phyloP scores from a whole-genome alignment of 2,113 vertebrate genomes.

The Smithornis capensis region DNA sequence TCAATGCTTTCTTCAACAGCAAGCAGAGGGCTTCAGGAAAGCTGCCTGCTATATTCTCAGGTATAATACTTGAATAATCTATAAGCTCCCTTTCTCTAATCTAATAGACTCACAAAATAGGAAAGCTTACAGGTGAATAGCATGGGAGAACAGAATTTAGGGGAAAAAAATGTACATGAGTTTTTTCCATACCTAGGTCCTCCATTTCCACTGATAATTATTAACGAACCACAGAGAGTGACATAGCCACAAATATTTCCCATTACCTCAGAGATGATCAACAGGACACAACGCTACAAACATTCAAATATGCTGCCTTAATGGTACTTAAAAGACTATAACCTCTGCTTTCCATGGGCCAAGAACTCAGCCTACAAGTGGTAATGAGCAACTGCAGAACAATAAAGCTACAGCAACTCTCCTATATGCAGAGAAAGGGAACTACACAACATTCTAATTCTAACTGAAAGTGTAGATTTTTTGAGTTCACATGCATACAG shows the following conservation, averaged over 20 bases:
- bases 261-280: background rate
- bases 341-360: background rate
- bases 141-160: background rate
- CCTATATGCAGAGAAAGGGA: background rate
- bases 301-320: background rate
- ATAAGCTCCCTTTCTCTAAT: background rate
- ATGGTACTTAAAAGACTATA: background rate
- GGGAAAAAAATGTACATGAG: rapidly evolving
- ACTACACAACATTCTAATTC: background rate
- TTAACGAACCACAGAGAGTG: background rate
- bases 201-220: background rate
- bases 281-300: background rate
- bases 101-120: background rate
- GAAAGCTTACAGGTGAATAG: background rate
- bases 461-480: background rate
- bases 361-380: background rate
- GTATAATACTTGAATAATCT: background rate
- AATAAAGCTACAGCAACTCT: background rate
- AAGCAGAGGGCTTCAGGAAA: background rate
- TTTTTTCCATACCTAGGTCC: background rate
- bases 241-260: background rate
- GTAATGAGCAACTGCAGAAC: background rate
- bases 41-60: background rate
- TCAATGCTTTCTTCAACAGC: background rate
- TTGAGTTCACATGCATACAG: background rate